A percentile compares a stretch with the other conserved stretches of the same genome.
These are phyloP conservation scores for Athalia cordata DNA, from an alignment of 2,888 invertebrate genomes.

Conservation along the genomic window DNA sequence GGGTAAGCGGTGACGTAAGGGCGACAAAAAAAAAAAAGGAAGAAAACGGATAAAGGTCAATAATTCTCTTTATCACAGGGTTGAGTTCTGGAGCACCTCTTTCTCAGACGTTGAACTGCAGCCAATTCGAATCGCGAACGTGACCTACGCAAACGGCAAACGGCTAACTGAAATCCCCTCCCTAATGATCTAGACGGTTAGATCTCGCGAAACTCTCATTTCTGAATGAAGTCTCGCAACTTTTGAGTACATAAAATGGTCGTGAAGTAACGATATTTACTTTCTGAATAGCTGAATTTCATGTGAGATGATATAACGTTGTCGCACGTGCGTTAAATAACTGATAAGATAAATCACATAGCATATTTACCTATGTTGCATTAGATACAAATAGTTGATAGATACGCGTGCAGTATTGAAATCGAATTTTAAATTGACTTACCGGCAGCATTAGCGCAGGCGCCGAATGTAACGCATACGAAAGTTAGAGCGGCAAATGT, in stretches of 20 bases:
- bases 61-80: conserved; percentile 28
- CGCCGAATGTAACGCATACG: conserved; percentile 57
- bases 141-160: conserved; percentile 36
- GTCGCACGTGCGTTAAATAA: no score
- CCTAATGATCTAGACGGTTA: no score
- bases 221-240: no score
- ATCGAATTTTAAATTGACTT: conserved; percentile 49
- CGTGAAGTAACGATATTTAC: no score
- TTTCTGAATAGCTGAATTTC: no score
- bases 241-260: no score
- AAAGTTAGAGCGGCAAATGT: conserved; percentile 57
- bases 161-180: neutral
- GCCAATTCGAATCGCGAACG: conserved; percentile 42
- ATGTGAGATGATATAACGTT: no score
- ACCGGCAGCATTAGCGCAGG: conserved; percentile 62
- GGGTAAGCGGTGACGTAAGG: no score
- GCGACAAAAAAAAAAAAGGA: neutral
- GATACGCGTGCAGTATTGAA: neutral
- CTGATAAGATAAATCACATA: no score
- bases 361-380: neutral
- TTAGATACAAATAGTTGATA: neutral
- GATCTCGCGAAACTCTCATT: no score
- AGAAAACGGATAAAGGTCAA: conserved; percentile 8
- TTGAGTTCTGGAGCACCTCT: conserved; percentile 17
- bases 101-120: conserved; percentile 34